Evolutionary conservation across 2,888 invertebrate genomes (phyloP).

Genomic region (Oconnorella tubifera): DNA sequence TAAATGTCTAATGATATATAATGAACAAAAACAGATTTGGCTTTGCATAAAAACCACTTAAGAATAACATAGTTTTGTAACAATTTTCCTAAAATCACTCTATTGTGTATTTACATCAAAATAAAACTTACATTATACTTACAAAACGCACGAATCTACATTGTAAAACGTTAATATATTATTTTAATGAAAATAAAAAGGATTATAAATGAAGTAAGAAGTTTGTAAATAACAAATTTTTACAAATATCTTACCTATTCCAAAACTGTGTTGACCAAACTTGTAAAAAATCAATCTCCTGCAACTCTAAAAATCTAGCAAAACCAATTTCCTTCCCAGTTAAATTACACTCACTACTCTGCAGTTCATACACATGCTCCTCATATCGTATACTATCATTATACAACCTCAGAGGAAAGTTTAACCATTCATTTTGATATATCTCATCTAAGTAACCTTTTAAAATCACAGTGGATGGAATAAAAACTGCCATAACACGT

Average conservation of each 20-base stretch:
- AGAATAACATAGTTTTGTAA: too few species aligned
- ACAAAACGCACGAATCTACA: too few species aligned
- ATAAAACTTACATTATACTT: too few species aligned
- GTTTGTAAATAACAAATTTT: too few species aligned
- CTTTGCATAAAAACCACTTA: too few species aligned
- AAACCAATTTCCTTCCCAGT: slow-evolving; percentile 32
- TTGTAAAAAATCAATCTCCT: slow-evolving; percentile 31
- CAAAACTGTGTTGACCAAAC: slow-evolving; percentile 31
- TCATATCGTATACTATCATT: slow-evolving; percentile 22
- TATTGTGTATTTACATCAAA: too few species aligned
- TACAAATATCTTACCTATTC: slow-evolving; percentile 26
- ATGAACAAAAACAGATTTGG: too few species aligned
- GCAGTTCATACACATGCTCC: background rate
- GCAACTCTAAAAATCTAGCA: slow-evolving; percentile 31
- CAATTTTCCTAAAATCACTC: too few species aligned
- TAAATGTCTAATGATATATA: too few species aligned
- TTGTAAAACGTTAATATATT: too few species aligned
- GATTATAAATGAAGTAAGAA: too few species aligned
- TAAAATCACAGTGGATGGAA: slow-evolving; percentile 32
- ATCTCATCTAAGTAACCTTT: slow-evolving; percentile 42
- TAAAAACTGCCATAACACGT: slow-evolving; percentile 14
- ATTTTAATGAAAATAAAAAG: background rate
- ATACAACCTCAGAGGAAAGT: slow-evolving; percentile 40
- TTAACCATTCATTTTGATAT: slow-evolving; percentile 45
- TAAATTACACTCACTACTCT: slow-evolving; percentile 13